Percentiles rank a stretch among this genome's conserved stretches.
Conservation (phyloP, 2,888 invertebrate species). For the Sinotaia quadrata region DNA sequence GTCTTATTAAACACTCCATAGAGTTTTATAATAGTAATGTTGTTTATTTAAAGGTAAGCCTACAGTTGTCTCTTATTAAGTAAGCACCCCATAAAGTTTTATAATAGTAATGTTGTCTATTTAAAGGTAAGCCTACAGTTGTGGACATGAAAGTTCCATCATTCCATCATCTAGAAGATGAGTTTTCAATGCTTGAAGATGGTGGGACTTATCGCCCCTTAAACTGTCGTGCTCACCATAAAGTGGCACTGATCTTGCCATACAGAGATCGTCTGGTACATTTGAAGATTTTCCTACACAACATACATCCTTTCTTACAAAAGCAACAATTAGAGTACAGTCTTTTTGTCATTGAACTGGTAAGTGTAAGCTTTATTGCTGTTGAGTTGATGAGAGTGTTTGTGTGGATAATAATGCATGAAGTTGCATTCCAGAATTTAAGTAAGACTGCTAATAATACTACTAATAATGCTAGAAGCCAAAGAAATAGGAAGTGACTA, state of each 20-base stretch:
- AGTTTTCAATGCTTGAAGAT: slow-evolving; percentile 75
- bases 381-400: neutral
- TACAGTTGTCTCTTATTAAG: neutral
- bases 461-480: neutral
- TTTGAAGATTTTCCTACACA: slow-evolving; percentile 88
- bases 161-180: slow-evolving; percentile 18
- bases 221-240: slow-evolving; percentile 80
- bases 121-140: slow-evolving; percentile 27
- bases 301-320: slow-evolving; percentile 93
- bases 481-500: neutral
- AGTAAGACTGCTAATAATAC: no score
- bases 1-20: neutral
- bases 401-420: neutral
- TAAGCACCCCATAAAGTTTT: neutral
- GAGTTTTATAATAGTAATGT: neutral
- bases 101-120: neutral
- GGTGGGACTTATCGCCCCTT: slow-evolving; percentile 83
- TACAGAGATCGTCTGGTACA: slow-evolving; percentile 89
- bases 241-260: slow-evolving; percentile 92
- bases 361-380: slow-evolving; percentile 73
- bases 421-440: no score
- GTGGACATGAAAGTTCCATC: slow-evolving; percentile 31
- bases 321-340: slow-evolving; percentile 95
- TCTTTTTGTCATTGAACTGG: slow-evolving; percentile 94
- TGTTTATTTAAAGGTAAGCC: neutral